Percentiles rank a stretch among this genome's conserved stretches.
Evolutionary conservation across 2,888 invertebrate genomes (phyloP).

Genomic region (Escarpia spicata): DNA sequence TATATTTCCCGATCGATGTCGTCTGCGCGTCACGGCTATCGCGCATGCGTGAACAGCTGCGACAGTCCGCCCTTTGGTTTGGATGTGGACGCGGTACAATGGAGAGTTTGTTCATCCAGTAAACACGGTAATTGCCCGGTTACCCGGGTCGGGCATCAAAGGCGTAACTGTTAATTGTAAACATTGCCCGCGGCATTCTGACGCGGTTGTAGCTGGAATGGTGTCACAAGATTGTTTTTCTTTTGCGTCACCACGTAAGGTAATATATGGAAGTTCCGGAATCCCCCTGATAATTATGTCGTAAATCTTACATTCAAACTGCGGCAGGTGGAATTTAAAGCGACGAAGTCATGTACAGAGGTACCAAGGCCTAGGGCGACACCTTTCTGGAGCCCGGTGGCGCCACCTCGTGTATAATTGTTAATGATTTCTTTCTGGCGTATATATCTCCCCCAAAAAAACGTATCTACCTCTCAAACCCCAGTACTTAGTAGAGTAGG

Average conservation of each 20-base stretch:
- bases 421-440: not conserved
- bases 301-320: not conserved
- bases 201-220: not conserved
- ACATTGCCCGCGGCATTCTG: not conserved
- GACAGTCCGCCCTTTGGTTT: not conserved
- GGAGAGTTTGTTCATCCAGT: not conserved
- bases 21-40: not conserved
- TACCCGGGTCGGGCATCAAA: not conserved
- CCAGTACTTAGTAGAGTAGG: too few relatives aligned
- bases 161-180: constrained; percentile 2
- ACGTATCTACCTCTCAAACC: too few relatives aligned
- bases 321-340: constrained; percentile 10
- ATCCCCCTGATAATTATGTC: not conserved
- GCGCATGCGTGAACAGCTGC: constrained; percentile 4
- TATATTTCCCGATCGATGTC: not conserved
- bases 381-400: not conserved
- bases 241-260: constrained; percentile 7
- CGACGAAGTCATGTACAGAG: not conserved
- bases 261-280: not conserved
- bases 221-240: constrained; percentile 6
- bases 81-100: not conserved
- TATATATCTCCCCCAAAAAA: not conserved
- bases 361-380: not conserved
- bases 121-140: not conserved
- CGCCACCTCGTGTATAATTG: not conserved